Evolutionary conservation across 92 coral and sea anemone species (phyloP).

Genomic region (Phenganax subtilis): DNA sequence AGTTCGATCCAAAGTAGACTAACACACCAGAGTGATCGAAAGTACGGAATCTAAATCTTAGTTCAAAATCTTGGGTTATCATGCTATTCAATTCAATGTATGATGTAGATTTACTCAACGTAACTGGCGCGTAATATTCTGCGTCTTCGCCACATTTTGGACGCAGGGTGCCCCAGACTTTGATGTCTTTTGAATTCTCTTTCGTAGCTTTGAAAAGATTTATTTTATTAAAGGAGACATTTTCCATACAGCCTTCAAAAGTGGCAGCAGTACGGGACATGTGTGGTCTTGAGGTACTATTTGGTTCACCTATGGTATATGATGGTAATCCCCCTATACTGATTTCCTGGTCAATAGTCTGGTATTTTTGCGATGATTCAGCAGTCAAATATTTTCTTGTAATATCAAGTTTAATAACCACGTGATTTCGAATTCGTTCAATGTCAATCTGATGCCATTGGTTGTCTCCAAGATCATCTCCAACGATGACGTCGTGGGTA

Average conservation of each 20-base stretch:
- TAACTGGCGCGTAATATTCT: constrained; percentile 49
- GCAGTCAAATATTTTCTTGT: constrained; percentile 52
- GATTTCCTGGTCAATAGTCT: constrained; percentile 53
- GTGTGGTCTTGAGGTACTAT: constrained; percentile 38
- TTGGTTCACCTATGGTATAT: not conserved
- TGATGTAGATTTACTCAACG: constrained; percentile 61
- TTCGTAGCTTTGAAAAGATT: constrained; percentile 49
- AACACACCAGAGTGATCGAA: constrained; percentile 66
- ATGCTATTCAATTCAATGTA: constrained; percentile 40
- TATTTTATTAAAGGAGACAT: constrained; percentile 41
- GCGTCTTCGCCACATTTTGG: constrained; percentile 34
- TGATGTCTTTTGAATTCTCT: constrained; percentile 40
- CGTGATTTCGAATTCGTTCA: constrained; percentile 34
- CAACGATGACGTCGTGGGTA: constrained; percentile 51
- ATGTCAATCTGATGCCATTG: constrained; percentile 79
- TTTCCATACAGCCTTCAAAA: constrained; percentile 77
- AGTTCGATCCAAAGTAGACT: constrained; percentile 35
- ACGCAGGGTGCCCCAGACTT: constrained; percentile 26
- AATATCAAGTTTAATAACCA: constrained; percentile 49
- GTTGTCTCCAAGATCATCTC: constrained; percentile 66
- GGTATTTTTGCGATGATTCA: not conserved
- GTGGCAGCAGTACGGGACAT: constrained; percentile 29
- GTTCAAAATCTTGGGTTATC: constrained; percentile 4
- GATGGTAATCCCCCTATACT: constrained; percentile 57
- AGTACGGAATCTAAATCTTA: constrained; percentile 76